A percentile compares a stretch with the other conserved stretches of the same genome.
phyloP scores from a whole-genome alignment of 2,113 vertebrate genomes.

The Fregetta grallaria region DNA sequence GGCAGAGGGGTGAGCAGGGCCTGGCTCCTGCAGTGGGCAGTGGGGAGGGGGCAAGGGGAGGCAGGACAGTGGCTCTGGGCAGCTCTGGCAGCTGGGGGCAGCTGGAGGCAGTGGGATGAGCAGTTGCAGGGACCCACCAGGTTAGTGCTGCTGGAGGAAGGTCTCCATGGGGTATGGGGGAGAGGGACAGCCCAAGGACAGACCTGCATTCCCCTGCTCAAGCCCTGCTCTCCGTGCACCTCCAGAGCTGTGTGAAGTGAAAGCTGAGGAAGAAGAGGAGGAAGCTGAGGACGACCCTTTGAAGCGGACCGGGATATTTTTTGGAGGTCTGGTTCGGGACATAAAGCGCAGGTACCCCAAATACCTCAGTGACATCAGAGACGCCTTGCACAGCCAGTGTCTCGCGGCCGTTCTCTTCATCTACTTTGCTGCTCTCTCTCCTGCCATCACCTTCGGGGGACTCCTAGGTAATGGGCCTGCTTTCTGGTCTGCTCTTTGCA shows the following conservation, averaged over 20 bases:
- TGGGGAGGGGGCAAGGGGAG: not conserved
- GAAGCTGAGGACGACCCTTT: constrained; percentile 88
- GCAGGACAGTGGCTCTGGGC: not conserved
- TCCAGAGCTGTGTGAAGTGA: constrained; percentile 75
- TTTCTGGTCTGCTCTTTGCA: constrained; percentile 61
- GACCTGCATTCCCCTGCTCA: not conserved
- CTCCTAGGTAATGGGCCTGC: constrained; percentile 87
- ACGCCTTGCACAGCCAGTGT: constrained; percentile 91
- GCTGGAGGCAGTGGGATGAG: not conserved
- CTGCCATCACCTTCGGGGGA: constrained; percentile 97
- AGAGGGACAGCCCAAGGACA: not conserved
- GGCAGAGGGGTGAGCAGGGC: not conserved
- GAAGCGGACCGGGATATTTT: constrained; percentile 87
- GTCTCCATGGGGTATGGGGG: not conserved
- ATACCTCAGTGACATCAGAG: constrained; percentile 91
- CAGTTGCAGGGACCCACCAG: not conserved
- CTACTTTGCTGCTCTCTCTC: constrained; percentile 97
- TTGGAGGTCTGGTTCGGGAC: constrained; percentile 94
- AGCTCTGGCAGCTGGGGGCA: not conserved
- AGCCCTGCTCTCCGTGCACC: not conserved
- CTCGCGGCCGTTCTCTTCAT: constrained; percentile 95
- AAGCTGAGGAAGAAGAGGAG: constrained; percentile 82
- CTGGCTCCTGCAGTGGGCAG: not conserved
- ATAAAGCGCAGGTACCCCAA: constrained; percentile 92
- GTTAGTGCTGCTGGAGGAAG: not conserved